phyloP scores from a whole-genome alignment of 2,797 vertebrate species.

The Eulemur rubriventer region DNA sequence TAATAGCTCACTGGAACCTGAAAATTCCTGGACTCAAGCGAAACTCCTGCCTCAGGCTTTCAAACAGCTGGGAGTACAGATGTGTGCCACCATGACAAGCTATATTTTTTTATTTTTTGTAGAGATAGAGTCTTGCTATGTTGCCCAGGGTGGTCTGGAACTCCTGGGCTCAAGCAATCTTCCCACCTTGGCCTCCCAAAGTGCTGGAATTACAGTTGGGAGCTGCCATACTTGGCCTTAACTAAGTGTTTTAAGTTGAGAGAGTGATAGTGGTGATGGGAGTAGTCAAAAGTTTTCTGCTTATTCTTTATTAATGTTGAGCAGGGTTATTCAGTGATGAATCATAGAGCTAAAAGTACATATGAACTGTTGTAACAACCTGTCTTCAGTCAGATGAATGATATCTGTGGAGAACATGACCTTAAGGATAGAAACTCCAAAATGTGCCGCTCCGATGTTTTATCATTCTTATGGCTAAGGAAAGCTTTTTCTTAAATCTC shows the following conservation, averaged over 20 bases:
- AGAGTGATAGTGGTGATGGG: background rate
- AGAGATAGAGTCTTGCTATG: background rate
- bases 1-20: background rate
- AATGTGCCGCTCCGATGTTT: background rate
- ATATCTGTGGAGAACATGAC: background rate
- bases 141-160: no score
- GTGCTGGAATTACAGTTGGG: background rate
- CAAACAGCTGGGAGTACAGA: background rate
- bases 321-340: background rate
- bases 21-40: background rate
- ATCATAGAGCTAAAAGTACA: background rate
- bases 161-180: background rate
- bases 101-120: background rate
- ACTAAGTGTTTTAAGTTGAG: constrained; percentile 26
- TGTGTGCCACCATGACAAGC: background rate
- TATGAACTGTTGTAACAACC: background rate
- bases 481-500: background rate
- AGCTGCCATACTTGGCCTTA: background rate
- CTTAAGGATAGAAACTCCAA: background rate
- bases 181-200: background rate
- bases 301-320: constrained; percentile 2
- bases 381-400: background rate
- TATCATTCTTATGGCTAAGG: background rate
- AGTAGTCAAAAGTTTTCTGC: constrained; percentile 19
- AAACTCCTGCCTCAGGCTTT: background rate